Evolutionary conservation across 2,797 vertebrate species (phyloP), one percentile per base, ranked within the genome.

Genomic region (Octomys mimax): DNA sequence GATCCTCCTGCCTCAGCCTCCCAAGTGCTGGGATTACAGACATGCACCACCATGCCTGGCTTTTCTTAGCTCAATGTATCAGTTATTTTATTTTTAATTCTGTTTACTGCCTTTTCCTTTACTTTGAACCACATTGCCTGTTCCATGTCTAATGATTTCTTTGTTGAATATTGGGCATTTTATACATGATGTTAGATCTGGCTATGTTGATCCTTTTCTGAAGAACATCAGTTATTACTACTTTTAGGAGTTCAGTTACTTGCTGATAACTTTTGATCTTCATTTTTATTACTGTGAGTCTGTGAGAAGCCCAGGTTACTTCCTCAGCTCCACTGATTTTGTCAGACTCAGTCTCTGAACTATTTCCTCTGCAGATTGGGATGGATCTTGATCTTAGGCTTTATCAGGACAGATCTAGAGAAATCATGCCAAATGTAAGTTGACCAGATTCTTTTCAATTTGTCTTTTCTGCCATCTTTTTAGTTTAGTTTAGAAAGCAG

Each of bases 391-490:
- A 84, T 66, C 92, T 92, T 75, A 83, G 66, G 24, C 79, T 95
- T 92, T 96, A 42, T 59, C 36, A 14, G 49, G 26, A 11, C 10
- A 61, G 49, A 46, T 83, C 61, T 90, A 88, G 66, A 81, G 82
- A 95, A 86, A 36, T 92, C 33, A 91, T 80, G 49, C 5, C n/a
- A 78, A n/a, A 57, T 92, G 16, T 68, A 22, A 82, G 86, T 52
- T 91, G 57, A 89, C 52, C 62, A 66, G 39, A 83, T 97, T 94
- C 8, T 81, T 94, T 77, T 26, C 81, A 89, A 70, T 92, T 82
- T 94, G 28, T 80, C 12, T 54, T 81, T 81, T 39, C 5, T 81
- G 39, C 39, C 16, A 19, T 78, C 28, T 14, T 49, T 77, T 77
- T 87, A 49, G 54, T 80, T 61, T 90, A 90, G 6, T 87, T 19